Evolutionary conservation across 2,113 vertebrate species (phyloP), one percentile per base, ranked within the genome.

Genomic region (Gulo gulo): DNA sequence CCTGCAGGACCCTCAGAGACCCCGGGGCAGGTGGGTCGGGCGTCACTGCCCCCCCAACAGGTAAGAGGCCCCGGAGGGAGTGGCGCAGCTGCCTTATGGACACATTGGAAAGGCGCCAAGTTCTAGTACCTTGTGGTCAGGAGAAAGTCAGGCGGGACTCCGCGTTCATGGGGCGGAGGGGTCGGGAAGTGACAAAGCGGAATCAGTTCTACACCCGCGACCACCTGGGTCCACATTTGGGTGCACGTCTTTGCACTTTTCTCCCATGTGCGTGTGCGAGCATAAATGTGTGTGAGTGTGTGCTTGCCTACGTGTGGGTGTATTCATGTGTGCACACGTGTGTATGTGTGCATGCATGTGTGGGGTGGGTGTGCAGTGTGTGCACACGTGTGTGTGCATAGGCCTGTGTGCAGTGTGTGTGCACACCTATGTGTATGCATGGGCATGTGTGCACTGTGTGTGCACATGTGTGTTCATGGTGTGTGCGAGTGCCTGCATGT

Each of bases 71-170:
- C 15, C 0, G 16, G 79, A 29, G 1, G 36, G 55, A 6, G 78
- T 0, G 13, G 0, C 0, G 18, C 1, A 2, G 20, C 21, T 1
- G 26, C 13, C 50, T 2, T 6, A 0, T 24, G 7, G 36, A 31
- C 50, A 15, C 4, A 5, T 26, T 47, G 7, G 79, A 59, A 15
- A 42, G 2, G 79, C 16, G 12, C 45, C 5, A 5, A 3, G 7
- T 4, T 6, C 65, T 34, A 4, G 84, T 1, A 4, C n/a, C 12
- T 24, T 1, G 14, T 45, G 21, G 7, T 74, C 55, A 7, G 2
- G 26, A 29, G 4, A 21, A 7, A 29, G 23, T 7, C 20, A 7
- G 13, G 7, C 2, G 11, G 11, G 83, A 47, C 21, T 45, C 55
- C 0, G 24, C 8, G 1, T 3, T 52, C 83, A 12, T 6, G 50